Evolutionary conservation across 2,797 vertebrate genomes (phyloP), one percentile per base, ranked within the genome.

Genomic region (Anguilla anguilla): DNA sequence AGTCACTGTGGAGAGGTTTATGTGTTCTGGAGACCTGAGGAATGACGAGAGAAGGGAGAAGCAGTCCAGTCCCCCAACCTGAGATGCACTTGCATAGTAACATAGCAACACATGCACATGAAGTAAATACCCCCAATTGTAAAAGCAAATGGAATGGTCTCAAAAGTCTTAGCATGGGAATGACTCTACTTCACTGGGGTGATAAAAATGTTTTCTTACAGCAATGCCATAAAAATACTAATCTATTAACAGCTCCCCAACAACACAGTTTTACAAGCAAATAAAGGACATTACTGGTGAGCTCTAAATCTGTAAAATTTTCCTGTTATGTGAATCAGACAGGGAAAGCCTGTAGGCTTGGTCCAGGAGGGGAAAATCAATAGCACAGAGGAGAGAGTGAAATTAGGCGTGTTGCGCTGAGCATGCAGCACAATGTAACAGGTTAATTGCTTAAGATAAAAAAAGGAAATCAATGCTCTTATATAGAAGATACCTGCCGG

Each of bases 231-330:
- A 67, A 87, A 64, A 77, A 85, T 83, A 88, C 89, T 93, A 92
- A 92, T 93, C 93, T 92, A 93, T 94, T 93, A 92, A 90, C 69
- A 87, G 84, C 88, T 90, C 91, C 88, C 86, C 90, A 90, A 93
- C 91, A 93, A 92, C 86, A 90, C 92, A 89, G 85, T 84, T 93
- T 94, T 91, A 94, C 92, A 92, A 91, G 92, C 93, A 95, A 92
- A 95, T 94, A 93, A 94, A 94, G 86, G 92, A 91, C 91, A 91
- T 94, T 94, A 94, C 91, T 92, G 91, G 93, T 90, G 89, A 90
- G 92, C 92, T 93, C 89, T 94, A 92, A 93, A 93, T 64, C 92
- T 94, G 91, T 94, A 93, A 93, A 92, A 94, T 92, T 92, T 28
- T 94, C 90, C 91, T 87, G 92, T 92, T 94, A 88, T 90, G 89